Percentiles rank a stretch among this genome's conserved stretches.
These are phyloP conservation scores for Tarsius wallacei DNA, from an alignment of 2,797 vertebrate species.

Conservation along the genomic window DNA sequence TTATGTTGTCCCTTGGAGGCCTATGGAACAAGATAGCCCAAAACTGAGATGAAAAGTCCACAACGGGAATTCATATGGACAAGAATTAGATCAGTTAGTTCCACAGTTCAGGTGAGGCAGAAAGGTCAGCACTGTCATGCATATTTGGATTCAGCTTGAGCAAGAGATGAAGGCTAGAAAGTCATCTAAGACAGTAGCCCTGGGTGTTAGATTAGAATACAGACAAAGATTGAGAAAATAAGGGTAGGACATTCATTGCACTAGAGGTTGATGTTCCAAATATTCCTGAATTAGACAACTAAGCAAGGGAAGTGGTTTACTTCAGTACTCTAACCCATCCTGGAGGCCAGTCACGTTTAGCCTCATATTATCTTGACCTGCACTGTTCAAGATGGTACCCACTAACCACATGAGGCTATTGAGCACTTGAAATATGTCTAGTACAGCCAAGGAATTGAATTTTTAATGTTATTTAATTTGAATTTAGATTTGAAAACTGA, in stretches of 20 bases:
- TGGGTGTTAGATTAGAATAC: background rate
- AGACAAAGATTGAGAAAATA: slow-evolving; percentile 37
- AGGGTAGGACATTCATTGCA: background rate
- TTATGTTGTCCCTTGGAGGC: background rate
- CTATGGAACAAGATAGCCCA: background rate
- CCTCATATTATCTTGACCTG: background rate
- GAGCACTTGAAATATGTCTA: background rate
- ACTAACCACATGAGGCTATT: background rate
- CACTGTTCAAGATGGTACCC: background rate
- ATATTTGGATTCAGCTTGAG: background rate
- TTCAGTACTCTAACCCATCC: background rate
- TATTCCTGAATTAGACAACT: background rate
- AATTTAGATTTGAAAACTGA: slow-evolving; percentile 45
- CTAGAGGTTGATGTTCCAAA: background rate
- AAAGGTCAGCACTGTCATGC: background rate
- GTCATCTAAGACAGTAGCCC: background rate
- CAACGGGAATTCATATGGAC: background rate
- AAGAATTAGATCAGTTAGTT: background rate
- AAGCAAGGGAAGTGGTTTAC: background rate
- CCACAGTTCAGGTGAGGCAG: background rate
- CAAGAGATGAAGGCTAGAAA: background rate
- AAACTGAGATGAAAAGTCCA: slow-evolving; percentile 22
- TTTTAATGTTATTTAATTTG: slow-evolving; percentile 52
- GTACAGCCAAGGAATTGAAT: background rate
- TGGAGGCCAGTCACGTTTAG: background rate